These are phyloP conservation scores for Epistrophe grossulariae DNA, from an alignment of 2,888 invertebrate genomes.

Conservation along the genomic window DNA sequence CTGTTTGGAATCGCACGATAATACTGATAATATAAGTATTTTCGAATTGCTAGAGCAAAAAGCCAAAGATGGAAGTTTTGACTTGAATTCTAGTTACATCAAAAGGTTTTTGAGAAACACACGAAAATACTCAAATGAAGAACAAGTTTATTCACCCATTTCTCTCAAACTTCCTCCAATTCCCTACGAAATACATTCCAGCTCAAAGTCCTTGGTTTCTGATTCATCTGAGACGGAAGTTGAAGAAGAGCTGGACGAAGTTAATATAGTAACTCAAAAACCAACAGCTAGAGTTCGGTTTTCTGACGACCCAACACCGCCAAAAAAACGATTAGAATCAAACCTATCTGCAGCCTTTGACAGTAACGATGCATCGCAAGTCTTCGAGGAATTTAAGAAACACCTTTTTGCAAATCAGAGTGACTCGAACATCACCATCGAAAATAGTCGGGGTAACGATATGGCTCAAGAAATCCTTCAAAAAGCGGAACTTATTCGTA, in stretches of 20 bases:
- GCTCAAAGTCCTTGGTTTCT: slow-evolving; percentile 48
- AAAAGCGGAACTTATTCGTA: slow-evolving; percentile 80
- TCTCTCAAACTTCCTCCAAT: slow-evolving; percentile 54
- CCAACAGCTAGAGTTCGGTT: slow-evolving; percentile 40
- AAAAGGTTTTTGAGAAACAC: slow-evolving; percentile 82
- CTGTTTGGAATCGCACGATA: slow-evolving; percentile 77
- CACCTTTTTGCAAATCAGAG: slow-evolving; percentile 50
- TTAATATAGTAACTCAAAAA: neutral
- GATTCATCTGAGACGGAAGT: slow-evolving; percentile 64
- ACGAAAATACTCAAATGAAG: slow-evolving; percentile 80
- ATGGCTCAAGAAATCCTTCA: slow-evolving; percentile 46
- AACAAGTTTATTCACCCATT: neutral
- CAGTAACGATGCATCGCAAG: slow-evolving; percentile 41
- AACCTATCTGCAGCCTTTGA: slow-evolving; percentile 15
- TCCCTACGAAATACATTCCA: slow-evolving; percentile 68
- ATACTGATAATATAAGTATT: slow-evolving; percentile 87
- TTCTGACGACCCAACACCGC: slow-evolving; percentile 3
- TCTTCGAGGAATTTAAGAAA: slow-evolving; percentile 61
- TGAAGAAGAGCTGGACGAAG: slow-evolving; percentile 6
- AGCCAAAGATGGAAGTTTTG: slow-evolving; percentile 89
- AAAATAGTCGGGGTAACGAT: neutral
- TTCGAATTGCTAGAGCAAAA: slow-evolving; percentile 92
- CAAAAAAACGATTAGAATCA: neutral
- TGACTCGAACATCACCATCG: slow-evolving; percentile 13
- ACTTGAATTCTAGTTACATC: slow-evolving; percentile 88